Conservation (phyloP, 1,140 invertebrate genomes). For the Heliconius eleuchia region DNA sequence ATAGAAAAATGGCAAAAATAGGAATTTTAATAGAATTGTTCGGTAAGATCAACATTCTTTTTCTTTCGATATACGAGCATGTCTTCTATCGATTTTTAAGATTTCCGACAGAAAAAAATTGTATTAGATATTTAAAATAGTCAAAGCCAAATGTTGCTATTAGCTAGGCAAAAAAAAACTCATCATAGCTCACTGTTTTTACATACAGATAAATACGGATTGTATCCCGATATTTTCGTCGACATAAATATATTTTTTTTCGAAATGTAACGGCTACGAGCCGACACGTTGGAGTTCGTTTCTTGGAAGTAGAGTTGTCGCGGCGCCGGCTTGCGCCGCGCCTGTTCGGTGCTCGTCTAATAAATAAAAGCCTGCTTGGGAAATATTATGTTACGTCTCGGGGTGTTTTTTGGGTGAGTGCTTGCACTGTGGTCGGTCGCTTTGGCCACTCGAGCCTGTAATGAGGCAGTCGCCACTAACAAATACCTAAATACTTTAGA, state of each 20-base stretch:
- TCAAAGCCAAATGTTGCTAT: neutral
- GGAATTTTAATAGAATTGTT: neutral
- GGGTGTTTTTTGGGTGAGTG: slow-evolving; percentile 74
- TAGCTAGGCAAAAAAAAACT: slow-evolving; percentile 40
- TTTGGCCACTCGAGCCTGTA: slow-evolving; percentile 63
- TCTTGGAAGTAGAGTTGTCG: slow-evolving; percentile 74
- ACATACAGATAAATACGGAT: slow-evolving; percentile 64
- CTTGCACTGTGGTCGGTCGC: slow-evolving; percentile 63
- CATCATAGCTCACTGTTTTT: slow-evolving; percentile 66
- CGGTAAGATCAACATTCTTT: neutral
- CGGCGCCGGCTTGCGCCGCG: slow-evolving; percentile 62
- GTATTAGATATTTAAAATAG: neutral
- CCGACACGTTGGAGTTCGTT: slow-evolving; percentile 69
- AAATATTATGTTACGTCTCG: slow-evolving; percentile 80
- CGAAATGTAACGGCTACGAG: slow-evolving; percentile 73
- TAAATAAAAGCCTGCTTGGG: slow-evolving; percentile 79
- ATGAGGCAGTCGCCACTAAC: slow-evolving; percentile 36
- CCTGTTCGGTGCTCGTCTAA: slow-evolving; percentile 56
- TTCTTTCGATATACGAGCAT: neutral
- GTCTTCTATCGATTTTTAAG: neutral
- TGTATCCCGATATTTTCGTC: slow-evolving; percentile 75
- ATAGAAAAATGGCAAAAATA: no score
- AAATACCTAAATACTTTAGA: neutral
- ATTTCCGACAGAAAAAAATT: neutral
- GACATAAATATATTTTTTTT: slow-evolving; percentile 80